phyloP scores from a whole-genome alignment of 2,797 vertebrate genomes.

The Chaetodon trifasciatus region DNA sequence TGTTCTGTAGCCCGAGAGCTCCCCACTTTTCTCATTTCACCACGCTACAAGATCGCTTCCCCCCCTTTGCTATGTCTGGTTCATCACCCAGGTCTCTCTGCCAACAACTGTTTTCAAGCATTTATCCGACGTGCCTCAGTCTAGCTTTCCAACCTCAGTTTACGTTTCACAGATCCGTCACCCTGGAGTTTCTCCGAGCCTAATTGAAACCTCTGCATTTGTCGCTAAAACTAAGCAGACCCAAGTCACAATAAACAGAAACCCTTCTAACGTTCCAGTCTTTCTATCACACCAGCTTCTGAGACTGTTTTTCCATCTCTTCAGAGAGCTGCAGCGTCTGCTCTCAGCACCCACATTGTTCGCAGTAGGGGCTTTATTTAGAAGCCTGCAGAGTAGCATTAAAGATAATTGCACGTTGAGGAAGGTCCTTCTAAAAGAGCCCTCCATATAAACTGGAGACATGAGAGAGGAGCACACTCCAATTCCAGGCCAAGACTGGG shows the following conservation, averaged over 20 bases:
- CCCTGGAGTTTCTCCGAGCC: slow-evolving; percentile 39
- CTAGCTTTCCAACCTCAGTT: slow-evolving; percentile 49
- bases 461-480: slow-evolving; percentile 72
- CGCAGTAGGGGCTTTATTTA: slow-evolving; percentile 86
- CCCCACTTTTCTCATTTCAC: slow-evolving; percentile 40
- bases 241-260: slow-evolving; percentile 64
- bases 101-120: slow-evolving; percentile 26
- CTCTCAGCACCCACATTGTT: slow-evolving; percentile 83
- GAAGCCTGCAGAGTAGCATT: slow-evolving; percentile 88
- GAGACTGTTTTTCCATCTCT: slow-evolving; percentile 80
- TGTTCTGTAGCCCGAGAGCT: slow-evolving; percentile 62
- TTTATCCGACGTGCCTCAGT: slow-evolving; percentile 17
- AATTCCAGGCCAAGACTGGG: slow-evolving; percentile 65
- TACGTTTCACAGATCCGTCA: slow-evolving; percentile 47
- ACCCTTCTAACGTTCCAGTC: slow-evolving; percentile 55
- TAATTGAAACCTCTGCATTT: slow-evolving; percentile 53
- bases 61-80: slow-evolving; percentile 6
- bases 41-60: slow-evolving; percentile 28
- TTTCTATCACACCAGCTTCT: slow-evolving; percentile 69
- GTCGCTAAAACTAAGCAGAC: slow-evolving; percentile 58
- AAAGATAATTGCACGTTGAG: slow-evolving; percentile 89
- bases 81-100: slow-evolving; percentile 15
- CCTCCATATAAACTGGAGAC: slow-evolving; percentile 81
- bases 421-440: slow-evolving; percentile 84
- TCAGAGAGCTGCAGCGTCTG: slow-evolving; percentile 75